Conservation (phyloP, 2,113 vertebrate species). For the Grallaria varia region DNA sequence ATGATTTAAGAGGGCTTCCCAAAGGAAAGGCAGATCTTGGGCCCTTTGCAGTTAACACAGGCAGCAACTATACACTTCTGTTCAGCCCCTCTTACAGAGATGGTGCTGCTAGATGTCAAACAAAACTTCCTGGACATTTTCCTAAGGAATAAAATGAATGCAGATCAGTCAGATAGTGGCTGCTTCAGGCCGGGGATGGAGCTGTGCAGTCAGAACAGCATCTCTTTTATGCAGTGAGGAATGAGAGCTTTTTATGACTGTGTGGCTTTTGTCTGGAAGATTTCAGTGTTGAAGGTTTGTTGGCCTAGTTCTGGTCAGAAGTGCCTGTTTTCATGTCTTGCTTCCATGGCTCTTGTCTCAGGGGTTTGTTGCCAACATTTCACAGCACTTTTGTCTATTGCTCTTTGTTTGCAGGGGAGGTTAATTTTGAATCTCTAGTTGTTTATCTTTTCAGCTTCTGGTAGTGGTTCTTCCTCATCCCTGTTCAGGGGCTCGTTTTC, state of each 20-base stretch:
- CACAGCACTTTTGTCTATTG: not conserved
- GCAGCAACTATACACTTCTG: not conserved
- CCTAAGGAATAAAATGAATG: not conserved
- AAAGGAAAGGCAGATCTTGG: not conserved
- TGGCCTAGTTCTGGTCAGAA: not conserved
- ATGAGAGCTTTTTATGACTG: not conserved
- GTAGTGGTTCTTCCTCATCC: not conserved
- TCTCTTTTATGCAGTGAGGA: not conserved
- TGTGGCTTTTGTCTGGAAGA: not conserved
- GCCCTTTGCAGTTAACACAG: not conserved
- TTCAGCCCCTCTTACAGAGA: rapidly evolving
- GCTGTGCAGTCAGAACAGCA: not conserved
- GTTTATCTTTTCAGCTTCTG: not conserved
- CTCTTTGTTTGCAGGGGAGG: not conserved
- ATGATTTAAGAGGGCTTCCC: not conserved
- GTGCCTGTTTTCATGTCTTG: not conserved
- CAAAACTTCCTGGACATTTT: not conserved
- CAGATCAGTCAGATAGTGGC: not conserved
- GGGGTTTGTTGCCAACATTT: not conserved
- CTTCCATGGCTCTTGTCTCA: not conserved
- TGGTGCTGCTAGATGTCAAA: not conserved
- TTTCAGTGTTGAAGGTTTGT: not conserved
- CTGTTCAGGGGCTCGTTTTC: not conserved
- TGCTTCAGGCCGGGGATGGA: not conserved
- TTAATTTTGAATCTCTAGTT: not conserved